Evolutionary conservation across 2,797 vertebrate species (phyloP).

Genomic region (Oreonectes daqikongensis): DNA sequence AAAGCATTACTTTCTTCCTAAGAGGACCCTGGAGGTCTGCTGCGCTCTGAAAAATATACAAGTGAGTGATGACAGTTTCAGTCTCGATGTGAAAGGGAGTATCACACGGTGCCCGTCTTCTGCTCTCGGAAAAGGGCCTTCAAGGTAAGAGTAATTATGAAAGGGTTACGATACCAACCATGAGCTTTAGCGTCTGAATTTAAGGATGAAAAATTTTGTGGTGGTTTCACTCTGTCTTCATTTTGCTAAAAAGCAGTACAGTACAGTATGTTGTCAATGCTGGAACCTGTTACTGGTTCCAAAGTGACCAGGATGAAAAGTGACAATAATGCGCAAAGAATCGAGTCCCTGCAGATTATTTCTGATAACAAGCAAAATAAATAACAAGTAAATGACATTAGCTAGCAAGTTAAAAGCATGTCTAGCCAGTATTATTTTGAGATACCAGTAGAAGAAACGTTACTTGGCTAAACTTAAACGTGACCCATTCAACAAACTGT

Average conservation of each 20-base stretch:
- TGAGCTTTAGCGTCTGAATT: not conserved
- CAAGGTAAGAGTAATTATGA: constrained; percentile 33
- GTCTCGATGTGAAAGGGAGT: constrained; percentile 29
- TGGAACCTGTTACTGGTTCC: not conserved
- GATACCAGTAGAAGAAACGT: no score
- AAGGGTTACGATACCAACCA: constrained; percentile 3
- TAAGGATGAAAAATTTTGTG: not conserved
- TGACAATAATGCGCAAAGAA: no score
- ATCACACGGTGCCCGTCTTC: constrained; percentile 24
- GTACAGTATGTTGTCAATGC: no score
- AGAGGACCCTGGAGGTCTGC: constrained; percentile 47
- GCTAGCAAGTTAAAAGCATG: no score
- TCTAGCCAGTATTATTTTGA: no score
- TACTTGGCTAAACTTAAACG: no score
- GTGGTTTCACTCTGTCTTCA: not conserved
- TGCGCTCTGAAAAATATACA: constrained; percentile 51
- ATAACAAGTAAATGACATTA: no score
- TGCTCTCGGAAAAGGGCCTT: constrained; percentile 19
- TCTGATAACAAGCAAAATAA: no score
- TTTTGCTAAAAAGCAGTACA: not conserved
- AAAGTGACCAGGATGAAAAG: no score
- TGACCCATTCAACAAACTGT: no score
- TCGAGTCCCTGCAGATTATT: no score
- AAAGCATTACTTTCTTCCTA: constrained; percentile 54
- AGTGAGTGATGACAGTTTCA: constrained; percentile 57